Conservation (phyloP, 2,797 vertebrate species). For the Gouania willdenowi region DNA sequence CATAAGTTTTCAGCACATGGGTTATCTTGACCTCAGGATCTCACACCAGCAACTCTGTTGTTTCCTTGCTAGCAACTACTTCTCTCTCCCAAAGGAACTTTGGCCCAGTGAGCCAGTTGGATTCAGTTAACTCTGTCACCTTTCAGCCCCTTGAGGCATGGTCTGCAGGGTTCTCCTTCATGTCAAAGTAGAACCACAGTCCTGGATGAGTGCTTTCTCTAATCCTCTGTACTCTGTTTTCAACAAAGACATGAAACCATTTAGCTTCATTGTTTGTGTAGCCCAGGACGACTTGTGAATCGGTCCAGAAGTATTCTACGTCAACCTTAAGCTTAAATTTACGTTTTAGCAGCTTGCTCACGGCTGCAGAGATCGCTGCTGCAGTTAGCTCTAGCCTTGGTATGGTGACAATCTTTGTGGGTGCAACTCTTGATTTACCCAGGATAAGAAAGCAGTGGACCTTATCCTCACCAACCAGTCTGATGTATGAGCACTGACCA, state of each 20-base stretch:
- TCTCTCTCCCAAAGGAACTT: constrained; percentile 26
- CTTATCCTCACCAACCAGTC: constrained; percentile 1
- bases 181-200: constrained; percentile 8
- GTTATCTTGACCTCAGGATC: constrained; percentile 15
- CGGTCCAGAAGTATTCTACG: neutral
- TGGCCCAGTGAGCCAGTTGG: constrained; percentile 15
- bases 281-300: neutral
- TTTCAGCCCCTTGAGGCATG: constrained; percentile 5
- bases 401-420: constrained; percentile 12
- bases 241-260: constrained; percentile 6
- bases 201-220: neutral
- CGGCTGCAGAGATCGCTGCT: neutral
- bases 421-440: constrained; percentile 9
- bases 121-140: neutral
- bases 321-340: neutral
- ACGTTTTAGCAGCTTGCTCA: constrained; percentile 2
- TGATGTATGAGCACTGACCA: neutral
- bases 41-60: constrained; percentile 4
- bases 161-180: neutral
- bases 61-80: neutral
- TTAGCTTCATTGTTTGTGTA: neutral
- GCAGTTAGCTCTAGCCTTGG: constrained; percentile 3
- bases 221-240: constrained; percentile 1
- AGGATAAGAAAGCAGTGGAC: constrained; percentile 12
- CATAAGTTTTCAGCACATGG: constrained; percentile 1